Evolutionary conservation across 2,888 invertebrate genomes (phyloP).

Genomic region (Trypoxylon attenuatum): DNA sequence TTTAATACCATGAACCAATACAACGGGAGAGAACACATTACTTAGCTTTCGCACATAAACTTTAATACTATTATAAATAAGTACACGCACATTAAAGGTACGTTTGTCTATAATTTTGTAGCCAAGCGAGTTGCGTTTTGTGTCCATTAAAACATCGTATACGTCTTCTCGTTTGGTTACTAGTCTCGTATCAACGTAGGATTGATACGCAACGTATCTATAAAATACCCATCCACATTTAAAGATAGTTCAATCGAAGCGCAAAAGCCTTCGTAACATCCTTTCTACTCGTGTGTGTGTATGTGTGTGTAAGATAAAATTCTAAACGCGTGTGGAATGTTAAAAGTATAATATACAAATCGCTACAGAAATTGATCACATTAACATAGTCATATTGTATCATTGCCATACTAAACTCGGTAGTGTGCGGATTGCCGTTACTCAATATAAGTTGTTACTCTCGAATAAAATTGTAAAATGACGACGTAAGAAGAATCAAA

Average conservation of each 20-base stretch:
- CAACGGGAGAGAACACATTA: slow-evolving; percentile 22
- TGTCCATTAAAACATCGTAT: slow-evolving; percentile 25
- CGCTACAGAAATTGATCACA: slow-evolving; percentile 32
- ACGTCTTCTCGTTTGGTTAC: slow-evolving; percentile 43
- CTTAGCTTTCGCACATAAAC: slow-evolving; percentile 31
- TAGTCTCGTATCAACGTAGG: slow-evolving; percentile 44
- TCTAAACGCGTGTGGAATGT: slow-evolving; percentile 47
- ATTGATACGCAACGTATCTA: slow-evolving; percentile 34
- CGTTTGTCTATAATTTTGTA: slow-evolving; percentile 43
- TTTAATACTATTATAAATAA: slow-evolving; percentile 58
- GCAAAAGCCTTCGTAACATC: slow-evolving; percentile 8
- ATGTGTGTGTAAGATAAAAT: slow-evolving; percentile 32
- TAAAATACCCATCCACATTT: slow-evolving; percentile 28
- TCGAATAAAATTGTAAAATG: not conserved
- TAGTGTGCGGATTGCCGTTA: slow-evolving; percentile 26
- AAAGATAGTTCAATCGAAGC: slow-evolving; percentile 20
- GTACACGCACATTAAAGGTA: slow-evolving; percentile 43
- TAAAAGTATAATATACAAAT: slow-evolving; percentile 32
- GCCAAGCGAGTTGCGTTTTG: slow-evolving; percentile 44
- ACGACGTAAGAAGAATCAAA: slow-evolving; percentile 14
- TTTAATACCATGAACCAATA: slow-evolving; percentile 3
- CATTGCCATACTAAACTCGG: slow-evolving; percentile 24
- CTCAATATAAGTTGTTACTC: not conserved
- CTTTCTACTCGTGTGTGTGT: slow-evolving; percentile 14
- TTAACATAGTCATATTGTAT: slow-evolving; percentile 27